Base-by-base conservation (phyloP, 2,797 vertebrate genomes). In the Acanthurus leucopareius region DNA sequence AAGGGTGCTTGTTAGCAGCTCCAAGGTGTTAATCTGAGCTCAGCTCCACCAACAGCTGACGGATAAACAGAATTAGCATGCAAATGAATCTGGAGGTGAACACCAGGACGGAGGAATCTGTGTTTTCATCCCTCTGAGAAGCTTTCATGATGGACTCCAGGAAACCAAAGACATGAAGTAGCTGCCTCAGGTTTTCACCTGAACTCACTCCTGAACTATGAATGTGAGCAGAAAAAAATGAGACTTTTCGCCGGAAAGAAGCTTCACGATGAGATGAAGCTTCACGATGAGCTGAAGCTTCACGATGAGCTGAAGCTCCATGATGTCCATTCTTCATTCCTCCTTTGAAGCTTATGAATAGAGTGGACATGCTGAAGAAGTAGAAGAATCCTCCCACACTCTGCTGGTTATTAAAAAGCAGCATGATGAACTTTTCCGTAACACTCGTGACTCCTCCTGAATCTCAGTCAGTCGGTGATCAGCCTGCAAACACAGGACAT, bases 341-440 rank as follows among this genome's bases (percentile, higher is more conserved):
- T 52, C 60, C 44, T 49, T 58, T 25, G 14, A 35, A 2, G 7
- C 57, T 42, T 38, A 56, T 51, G 44, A 68, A 81, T 20, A 63
- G 48, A 72, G 62, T 42, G 58, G 63, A 80, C 66, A 74, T 40
- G 57, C 78, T 69, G 64, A 68, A 60, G 28, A 56, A 75, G 73
- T 45, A 20, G 82, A 73, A 76, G 72, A 57, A 54, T 61, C 78
- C 73, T 62, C 75, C 83, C 72, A 77, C 77, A 14, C 56, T 48
- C 51, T 0, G 45, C 69, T 62, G 64, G 65, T 77, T 40, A 71
- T 80, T 58, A 70, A 22, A 53, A 47, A 42, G 48, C 10, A 70
- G 48, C 64, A 10, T 51, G 75, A 82, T n/a, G 4, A 38, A 51
- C 38, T 19, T 70, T 62, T 47, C 40, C 20, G 15, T 7, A 14